Percentiles rank a stretch among this genome's conserved stretches.
Conservation (phyloP, 2,888 invertebrate species). For the Nineta flava region DNA sequence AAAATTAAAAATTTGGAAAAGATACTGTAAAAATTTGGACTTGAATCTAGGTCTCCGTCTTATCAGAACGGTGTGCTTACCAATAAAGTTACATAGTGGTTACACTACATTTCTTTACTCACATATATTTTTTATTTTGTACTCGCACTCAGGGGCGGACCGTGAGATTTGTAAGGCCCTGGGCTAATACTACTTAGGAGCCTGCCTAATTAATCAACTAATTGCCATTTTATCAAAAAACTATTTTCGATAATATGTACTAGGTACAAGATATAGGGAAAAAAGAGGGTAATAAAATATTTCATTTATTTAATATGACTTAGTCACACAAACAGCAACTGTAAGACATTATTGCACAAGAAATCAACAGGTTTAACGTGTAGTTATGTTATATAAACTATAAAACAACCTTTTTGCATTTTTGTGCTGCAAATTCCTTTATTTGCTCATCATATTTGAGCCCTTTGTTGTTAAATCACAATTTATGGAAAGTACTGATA, state of each 20-base stretch:
- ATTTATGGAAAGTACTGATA: not conserved
- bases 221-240: not conserved
- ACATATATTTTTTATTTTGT: too few species aligned
- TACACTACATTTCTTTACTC: too few species aligned
- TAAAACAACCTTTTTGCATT: not conserved
- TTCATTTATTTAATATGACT: not conserved
- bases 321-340: not conserved
- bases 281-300: not conserved
- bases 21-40: too few species aligned
- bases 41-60: too few species aligned
- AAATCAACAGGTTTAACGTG: not conserved
- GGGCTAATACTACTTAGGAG: slow-evolving; percentile 1
- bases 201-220: not conserved
- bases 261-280: not conserved
- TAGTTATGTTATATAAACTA: too few species aligned
- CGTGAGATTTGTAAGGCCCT: not conserved
- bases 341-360: not conserved
- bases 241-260: not conserved
- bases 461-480: too few species aligned
- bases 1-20: too few species aligned
- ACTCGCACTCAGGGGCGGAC: not conserved
- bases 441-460: not conserved
- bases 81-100: too few species aligned
- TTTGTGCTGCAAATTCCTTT: not conserved
- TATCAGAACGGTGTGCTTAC: too few species aligned